Conservation (phyloP, 2,113 vertebrate genomes). For the Panthera tigris region DNA sequence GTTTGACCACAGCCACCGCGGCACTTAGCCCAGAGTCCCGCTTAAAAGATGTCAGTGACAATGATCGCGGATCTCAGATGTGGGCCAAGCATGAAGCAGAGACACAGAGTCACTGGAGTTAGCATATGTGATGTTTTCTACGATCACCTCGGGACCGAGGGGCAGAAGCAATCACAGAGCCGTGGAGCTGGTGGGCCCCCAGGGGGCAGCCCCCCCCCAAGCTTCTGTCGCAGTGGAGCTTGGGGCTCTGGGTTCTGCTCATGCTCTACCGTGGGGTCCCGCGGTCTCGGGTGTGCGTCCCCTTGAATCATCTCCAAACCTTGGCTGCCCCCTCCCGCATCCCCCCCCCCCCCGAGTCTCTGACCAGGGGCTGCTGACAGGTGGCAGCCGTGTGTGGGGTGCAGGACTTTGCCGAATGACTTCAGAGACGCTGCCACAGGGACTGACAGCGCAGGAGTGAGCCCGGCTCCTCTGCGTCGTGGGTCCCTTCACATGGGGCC, state of each 20-base stretch:
- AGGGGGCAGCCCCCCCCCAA: too few species aligned
- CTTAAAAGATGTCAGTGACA: neutral
- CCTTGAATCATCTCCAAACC: neutral
- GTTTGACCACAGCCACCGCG: fast-evolving
- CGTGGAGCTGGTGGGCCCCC: neutral
- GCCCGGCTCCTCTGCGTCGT: neutral
- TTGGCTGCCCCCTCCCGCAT: fast-evolving
- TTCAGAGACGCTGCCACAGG: fast-evolving
- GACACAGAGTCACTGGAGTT: neutral
- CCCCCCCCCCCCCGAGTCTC: neutral
- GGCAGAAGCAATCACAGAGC: fast-evolving
- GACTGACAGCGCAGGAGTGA: neutral
- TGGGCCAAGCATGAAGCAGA: neutral
- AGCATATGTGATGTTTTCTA: neutral
- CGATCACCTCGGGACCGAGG: neutral
- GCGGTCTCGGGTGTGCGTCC: fast-evolving
- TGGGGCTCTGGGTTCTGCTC: neutral
- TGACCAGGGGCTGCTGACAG: neutral
- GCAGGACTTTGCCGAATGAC: fast-evolving
- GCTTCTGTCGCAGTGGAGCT: fast-evolving
- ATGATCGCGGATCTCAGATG: neutral
- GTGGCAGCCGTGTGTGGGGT: neutral
- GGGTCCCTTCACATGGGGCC: neutral
- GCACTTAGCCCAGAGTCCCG: neutral
- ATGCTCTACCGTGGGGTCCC: neutral